Evolutionary conservation across 2,113 vertebrate species (phyloP).

Genomic region (Leptosomus discolor): DNA sequence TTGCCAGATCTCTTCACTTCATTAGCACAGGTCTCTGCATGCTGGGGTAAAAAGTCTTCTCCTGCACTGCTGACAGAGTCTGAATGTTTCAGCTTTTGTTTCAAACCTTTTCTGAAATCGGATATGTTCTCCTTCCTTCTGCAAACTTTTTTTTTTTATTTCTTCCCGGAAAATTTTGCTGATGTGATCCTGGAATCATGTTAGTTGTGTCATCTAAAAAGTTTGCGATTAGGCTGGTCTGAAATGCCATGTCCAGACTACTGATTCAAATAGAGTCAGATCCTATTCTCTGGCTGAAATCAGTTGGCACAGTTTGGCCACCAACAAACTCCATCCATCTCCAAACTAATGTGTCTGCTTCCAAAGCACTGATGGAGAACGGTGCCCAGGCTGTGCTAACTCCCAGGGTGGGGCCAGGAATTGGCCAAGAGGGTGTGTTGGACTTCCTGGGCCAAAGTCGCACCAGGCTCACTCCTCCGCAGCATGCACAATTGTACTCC

Average conservation of each 20-base stretch:
- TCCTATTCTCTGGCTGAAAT: neutral
- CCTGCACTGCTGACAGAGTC: neutral
- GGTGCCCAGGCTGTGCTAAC: neutral
- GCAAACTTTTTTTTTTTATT: neutral
- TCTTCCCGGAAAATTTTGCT: neutral
- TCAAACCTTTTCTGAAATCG: neutral
- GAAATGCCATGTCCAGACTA: neutral
- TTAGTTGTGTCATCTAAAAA: neutral
- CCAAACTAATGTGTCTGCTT: neutral
- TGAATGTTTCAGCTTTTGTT: neutral
- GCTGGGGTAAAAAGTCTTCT: neutral
- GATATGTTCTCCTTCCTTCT: neutral
- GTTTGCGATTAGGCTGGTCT: neutral
- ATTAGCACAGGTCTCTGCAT: conserved; percentile 1
- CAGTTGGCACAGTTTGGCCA: neutral
- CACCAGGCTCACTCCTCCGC: accelerated
- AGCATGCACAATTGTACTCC: neutral
- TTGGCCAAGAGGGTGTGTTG: neutral
- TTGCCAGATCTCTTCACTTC: neutral
- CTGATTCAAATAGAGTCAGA: neutral
- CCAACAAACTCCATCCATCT: accelerated
- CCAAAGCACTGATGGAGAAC: neutral
- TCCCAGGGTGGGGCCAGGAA: neutral
- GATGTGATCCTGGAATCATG: neutral
- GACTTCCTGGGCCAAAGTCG: neutral